Percentiles rank a stretch among this genome's conserved stretches.
phyloP scores from a whole-genome alignment of 1,140 invertebrate species.

The Pygmarrhopalites habei region DNA sequence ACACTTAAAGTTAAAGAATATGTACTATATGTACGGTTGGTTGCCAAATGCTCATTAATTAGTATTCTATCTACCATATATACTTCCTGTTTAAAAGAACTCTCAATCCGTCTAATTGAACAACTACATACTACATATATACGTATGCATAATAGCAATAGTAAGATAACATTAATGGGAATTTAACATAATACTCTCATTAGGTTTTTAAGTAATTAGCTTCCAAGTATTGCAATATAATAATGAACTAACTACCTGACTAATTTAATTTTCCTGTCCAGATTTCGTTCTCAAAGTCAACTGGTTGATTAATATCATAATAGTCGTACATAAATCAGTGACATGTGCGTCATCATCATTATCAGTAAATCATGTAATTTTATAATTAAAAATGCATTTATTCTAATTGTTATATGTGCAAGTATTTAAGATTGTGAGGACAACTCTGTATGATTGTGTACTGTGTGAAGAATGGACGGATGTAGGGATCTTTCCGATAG shows the following conservation, averaged over 20 bases:
- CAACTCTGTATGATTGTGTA: too few species aligned
- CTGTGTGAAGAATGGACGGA: too few species aligned
- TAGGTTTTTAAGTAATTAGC: background rate
- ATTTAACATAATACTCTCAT: background rate
- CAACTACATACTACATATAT: background rate
- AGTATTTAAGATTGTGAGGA: too few species aligned
- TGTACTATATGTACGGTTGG: too few species aligned
- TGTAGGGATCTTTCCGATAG: too few species aligned
- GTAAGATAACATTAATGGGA: background rate
- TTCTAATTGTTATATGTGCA: too few species aligned
- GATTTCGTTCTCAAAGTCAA: background rate
- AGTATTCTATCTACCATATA: background rate
- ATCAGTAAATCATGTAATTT: background rate
- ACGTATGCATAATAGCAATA: background rate
- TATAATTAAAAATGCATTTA: too few species aligned
- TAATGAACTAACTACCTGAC: constrained; percentile 5
- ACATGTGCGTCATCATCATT: background rate
- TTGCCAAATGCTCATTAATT: too few species aligned
- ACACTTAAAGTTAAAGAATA: too few species aligned
- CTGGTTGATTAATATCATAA: background rate
- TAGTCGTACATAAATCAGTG: background rate
- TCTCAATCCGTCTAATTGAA: background rate
- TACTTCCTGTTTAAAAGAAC: background rate
- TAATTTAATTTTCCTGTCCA: background rate
- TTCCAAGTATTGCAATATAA: background rate